Evolutionary conservation across 2,797 vertebrate genomes (phyloP), one percentile per base, ranked within the genome.

Genomic region (Avahi laniger): DNA sequence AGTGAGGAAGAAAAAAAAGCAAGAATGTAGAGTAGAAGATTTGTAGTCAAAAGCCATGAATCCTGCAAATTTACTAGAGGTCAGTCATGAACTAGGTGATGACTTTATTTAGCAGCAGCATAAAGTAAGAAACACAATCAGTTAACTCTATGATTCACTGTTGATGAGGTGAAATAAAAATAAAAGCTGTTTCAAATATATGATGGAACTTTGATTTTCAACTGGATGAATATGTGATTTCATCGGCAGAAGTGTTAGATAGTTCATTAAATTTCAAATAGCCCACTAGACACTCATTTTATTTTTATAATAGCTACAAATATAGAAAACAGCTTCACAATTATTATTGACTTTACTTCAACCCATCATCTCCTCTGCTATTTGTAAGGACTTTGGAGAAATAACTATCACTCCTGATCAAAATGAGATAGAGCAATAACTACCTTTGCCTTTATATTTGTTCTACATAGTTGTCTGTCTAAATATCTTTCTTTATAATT

Each of bases 241-340:
- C 54, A 75, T 57, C 13, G 28, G 50, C 61, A 82, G 59, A 93
- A 59, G 43, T 54, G 26, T 79, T 95, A 70, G 72, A 82, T 10
- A 89, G 57, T 78, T 78, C 63, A 89, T 92, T 86, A 94, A 82
- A 88, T 94, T 79, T 96, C 61, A 94, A 89, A 83, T 24, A 75
- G 15, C 26, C 24, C 54, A 33, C 33, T 52, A 82, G 35, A 75
- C 82, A 87, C 72, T 92, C 93, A 38, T 67, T 89, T 95, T 76
- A 59, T 86, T 83, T 93, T 96, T 52, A 57, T 0, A 89, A 81
- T 61, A 72, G 79, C 94, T 57, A 80, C 20, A 17, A 83, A 61
- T 69, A 81, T 43, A 10, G 87, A 93, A 93, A 93, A 24, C 17
- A 76, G 48, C 10, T 92, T 87, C 91, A 72, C 28, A 81, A 59